phyloP scores from a whole-genome alignment of 2,888 invertebrate genomes.

The Podotricha telesiphe region DNA sequence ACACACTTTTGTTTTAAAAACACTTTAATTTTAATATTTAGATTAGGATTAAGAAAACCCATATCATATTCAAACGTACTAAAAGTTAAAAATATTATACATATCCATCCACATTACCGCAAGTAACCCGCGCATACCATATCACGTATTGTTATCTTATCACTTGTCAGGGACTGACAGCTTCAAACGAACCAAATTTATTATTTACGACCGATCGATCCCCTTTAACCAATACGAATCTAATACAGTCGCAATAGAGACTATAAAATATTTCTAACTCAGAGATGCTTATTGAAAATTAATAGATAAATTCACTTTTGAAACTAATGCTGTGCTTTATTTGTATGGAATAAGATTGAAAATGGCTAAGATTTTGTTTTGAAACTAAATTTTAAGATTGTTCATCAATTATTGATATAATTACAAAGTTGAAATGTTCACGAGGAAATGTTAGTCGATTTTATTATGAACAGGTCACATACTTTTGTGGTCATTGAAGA shows the following conservation, averaged over 20 bases:
- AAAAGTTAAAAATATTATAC: constrained; percentile 14
- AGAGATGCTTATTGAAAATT: constrained; percentile 21
- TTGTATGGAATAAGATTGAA: neutral
- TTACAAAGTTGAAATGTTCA: constrained; percentile 45
- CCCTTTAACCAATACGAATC: constrained; percentile 14
- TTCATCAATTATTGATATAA: constrained; percentile 43
- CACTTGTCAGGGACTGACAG: constrained; percentile 41
- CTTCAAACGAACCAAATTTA: constrained; percentile 36
- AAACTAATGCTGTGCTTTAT: constrained; percentile 13
- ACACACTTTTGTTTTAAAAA: too few species aligned
- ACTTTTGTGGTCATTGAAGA: constrained; percentile 9
- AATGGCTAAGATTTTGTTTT: neutral
- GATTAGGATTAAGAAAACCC: neutral
- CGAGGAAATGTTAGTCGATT: constrained; percentile 39
- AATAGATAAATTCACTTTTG: constrained; percentile 3
- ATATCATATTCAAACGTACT: neutral
- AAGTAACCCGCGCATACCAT: constrained; percentile 36
- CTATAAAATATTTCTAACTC: neutral
- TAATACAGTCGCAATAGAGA: constrained; percentile 19
- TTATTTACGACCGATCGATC: constrained; percentile 5
- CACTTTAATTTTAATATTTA: too few species aligned
- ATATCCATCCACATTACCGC: constrained; percentile 35
- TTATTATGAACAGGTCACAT: constrained; percentile 43
- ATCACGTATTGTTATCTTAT: constrained; percentile 40
- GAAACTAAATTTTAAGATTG: constrained; percentile 4